A percentile compares a stretch with the other conserved stretches of the same genome.
Conservation (phyloP, 2,113 vertebrate genomes). For the Smithornis capensis region DNA sequence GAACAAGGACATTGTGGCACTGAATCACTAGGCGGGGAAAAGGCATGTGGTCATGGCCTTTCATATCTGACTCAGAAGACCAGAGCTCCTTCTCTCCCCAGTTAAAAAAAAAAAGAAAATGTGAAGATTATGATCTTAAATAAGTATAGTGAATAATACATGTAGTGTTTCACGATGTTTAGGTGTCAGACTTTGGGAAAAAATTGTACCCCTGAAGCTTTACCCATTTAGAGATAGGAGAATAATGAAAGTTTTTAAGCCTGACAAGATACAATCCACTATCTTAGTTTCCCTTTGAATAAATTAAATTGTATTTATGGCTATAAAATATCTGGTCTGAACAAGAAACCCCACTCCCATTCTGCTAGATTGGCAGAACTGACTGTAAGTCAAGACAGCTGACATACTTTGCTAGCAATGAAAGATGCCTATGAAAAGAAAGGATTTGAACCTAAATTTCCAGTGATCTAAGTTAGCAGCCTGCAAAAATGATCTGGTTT, state of each 20-base stretch:
- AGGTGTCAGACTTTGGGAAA: not conserved
- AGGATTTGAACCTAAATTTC: not conserved
- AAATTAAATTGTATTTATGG: not conserved
- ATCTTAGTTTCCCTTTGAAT: not conserved
- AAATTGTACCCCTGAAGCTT: not conserved
- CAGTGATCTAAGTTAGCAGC: not conserved
- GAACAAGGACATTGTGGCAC: not conserved
- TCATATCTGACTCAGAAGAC: not conserved
- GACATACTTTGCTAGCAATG: not conserved
- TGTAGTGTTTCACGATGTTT: not conserved
- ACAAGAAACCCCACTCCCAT: not conserved
- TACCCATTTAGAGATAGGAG: not conserved
- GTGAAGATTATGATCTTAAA: not conserved
- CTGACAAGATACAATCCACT: not conserved
- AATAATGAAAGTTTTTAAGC: not conserved
- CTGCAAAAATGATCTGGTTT: not conserved
- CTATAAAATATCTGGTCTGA: not conserved
- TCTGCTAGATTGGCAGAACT: not conserved
- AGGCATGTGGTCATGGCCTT: not conserved
- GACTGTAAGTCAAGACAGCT: not conserved
- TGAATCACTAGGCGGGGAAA: not conserved
- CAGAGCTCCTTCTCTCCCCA: not conserved
- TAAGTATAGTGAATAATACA: not conserved
- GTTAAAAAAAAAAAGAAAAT: not conserved
- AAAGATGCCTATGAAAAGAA: not conserved